Evolutionary conservation across 2,888 invertebrate genomes (phyloP).

Genomic region (Drosophila limbata): DNA sequence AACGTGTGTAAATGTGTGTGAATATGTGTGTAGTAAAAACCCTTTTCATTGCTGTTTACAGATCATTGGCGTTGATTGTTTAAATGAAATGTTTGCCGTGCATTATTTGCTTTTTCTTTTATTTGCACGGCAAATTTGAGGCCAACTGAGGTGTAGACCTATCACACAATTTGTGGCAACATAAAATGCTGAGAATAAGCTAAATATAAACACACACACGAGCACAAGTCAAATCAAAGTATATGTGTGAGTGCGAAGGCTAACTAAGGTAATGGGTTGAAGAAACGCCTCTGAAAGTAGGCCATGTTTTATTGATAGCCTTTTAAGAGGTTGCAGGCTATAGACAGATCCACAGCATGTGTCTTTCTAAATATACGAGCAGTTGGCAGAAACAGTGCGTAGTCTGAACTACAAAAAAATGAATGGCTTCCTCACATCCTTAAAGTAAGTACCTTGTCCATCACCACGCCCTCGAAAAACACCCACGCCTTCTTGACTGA

Average conservation of each 20-base stretch:
- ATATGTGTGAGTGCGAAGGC: conserved; percentile 18
- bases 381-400: conserved; percentile 6
- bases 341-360: conserved; percentile 42
- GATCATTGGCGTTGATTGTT: conserved; percentile 83
- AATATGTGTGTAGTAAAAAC: conserved; percentile 60
- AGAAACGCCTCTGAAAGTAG: conserved; percentile 47
- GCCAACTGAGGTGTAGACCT: conserved; percentile 32
- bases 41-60: conserved; percentile 80
- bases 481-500: conserved; percentile 13
- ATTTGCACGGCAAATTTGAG: conserved; percentile 63
- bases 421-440: background rate
- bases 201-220: conserved; percentile 59
- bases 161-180: conserved; percentile 58
- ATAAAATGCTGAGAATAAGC: conserved; percentile 64
- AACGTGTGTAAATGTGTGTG: conserved; percentile 12
- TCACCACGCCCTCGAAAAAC: conserved; percentile 18
- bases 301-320: conserved; percentile 74
- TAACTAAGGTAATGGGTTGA: conserved; percentile 53
- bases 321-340: conserved; percentile 35
- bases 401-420: conserved; percentile 1
- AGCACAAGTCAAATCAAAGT: conserved; percentile 1
- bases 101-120: conserved; percentile 75
- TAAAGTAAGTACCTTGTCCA: conserved; percentile 21
- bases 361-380: conserved; percentile 33
- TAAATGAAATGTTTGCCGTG: conserved; percentile 81